Base-by-base conservation (phyloP, 1,140 invertebrate genomes). In the Sycophaga agraensis region DNA sequence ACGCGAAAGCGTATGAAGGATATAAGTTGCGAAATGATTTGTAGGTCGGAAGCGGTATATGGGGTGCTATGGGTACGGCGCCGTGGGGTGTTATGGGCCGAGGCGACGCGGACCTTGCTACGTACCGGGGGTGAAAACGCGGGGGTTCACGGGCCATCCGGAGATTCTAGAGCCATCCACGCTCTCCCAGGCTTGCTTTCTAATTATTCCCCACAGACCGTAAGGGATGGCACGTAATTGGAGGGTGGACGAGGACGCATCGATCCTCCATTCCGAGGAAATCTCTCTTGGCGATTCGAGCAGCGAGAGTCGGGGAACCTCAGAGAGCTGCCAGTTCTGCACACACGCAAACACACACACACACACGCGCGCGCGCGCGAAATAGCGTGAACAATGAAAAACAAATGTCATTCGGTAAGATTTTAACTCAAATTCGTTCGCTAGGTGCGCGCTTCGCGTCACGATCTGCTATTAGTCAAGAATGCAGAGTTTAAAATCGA, bases 181-280 rank as follows among this genome's bases (percentile, higher is more conserved):
- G 50, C 46, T 50, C 57, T 65, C 63, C 64, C 67, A 66, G 68
- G 72, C 72, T 71, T 77, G 75, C 73, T 75, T 75, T 77, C 73
- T 79, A 78, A 77, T 79, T 77, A 78, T 76, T 79, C 75, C 73
- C 72, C 64, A 75, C 69, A 75, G 76, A 67, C 71, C 71, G 71
- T 74, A 71, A 78, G 71, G 72, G 72, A 75, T 73, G 70, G 75
- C 70, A 72, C 73, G 71, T 78, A 76, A 78, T 76, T 77, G 73
- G 74, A 76, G 73, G 72, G 70, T 73, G 73, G 73, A 74, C 73
- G 73, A 74, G 70, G 71, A 73, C 70, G 66, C 72, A 75, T 76
- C 72, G 70, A 76, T 76, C 71, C 70, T 68, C 50, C 56, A 71
- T 72, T 74, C 64, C 64, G 63, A 71, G 73, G 68, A 64, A 74